Conservation (phyloP, 2,888 invertebrate genomes). For the Rhagophthalmus giganteus region DNA sequence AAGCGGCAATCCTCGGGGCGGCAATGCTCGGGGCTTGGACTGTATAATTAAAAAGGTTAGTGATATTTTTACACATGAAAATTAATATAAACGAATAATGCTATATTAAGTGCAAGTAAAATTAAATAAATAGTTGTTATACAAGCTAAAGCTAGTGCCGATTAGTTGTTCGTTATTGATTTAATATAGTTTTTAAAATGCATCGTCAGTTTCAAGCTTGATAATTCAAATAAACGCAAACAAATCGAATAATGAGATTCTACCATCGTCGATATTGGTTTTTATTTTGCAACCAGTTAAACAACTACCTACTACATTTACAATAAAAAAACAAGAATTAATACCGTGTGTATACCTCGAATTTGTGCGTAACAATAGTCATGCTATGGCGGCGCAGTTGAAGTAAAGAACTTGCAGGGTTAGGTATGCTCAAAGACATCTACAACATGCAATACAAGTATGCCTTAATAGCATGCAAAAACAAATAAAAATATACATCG, state of each 20-base stretch:
- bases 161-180: too few species aligned
- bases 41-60: too few species aligned
- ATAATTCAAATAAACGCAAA: not conserved
- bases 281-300: constrained; percentile 1
- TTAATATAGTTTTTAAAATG: too few species aligned
- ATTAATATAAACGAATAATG: too few species aligned
- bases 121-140: too few species aligned
- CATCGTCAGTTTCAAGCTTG: too few species aligned
- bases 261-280: too few species aligned
- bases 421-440: constrained; percentile 56
- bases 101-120: too few species aligned
- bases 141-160: too few species aligned
- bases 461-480: constrained; percentile 4
- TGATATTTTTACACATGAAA: too few species aligned
- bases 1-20: too few species aligned
- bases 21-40: too few species aligned
- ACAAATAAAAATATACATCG: constrained; percentile 17
- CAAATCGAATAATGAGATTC: not conserved
- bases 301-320: not conserved
- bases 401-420: constrained; percentile 49
- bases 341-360: constrained; percentile 22
- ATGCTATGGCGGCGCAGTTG: constrained; percentile 57
- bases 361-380: constrained; percentile 50
- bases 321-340: not conserved
- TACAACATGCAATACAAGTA: constrained; percentile 52